phyloP scores from a whole-genome alignment of 2,113 vertebrate genomes.

The Cyphotilapia sp. region DNA sequence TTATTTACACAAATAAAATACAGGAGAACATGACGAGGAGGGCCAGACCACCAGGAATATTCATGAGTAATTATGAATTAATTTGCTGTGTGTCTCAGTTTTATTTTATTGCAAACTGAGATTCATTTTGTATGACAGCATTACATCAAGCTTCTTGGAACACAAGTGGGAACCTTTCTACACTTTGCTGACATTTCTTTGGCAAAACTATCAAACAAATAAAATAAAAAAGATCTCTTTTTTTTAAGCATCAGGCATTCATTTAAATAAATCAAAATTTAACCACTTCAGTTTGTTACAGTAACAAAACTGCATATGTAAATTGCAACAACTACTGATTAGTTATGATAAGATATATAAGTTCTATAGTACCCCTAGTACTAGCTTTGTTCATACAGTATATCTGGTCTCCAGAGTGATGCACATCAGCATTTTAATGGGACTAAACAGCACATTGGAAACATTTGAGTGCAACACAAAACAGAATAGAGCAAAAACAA shows the following conservation, averaged over 20 bases:
- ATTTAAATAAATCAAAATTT: background rate
- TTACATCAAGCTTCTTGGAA: background rate
- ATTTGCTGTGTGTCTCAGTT: background rate
- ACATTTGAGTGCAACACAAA: conserved; percentile 3
- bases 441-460: background rate
- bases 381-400: background rate
- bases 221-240: background rate
- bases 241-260: background rate
- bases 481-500: background rate
- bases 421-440: background rate
- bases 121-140: background rate
- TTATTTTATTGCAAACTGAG: background rate
- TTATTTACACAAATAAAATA: background rate
- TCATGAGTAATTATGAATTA: background rate
- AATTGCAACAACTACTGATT: background rate
- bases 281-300: background rate
- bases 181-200: background rate
- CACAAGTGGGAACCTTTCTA: background rate
- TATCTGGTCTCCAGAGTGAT: background rate
- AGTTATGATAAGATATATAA: background rate
- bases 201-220: background rate
- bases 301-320: background rate
- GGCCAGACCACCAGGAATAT: background rate
- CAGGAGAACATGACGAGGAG: background rate
- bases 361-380: background rate